Conservation (phyloP, 2,888 invertebrate species). For the Seira sanloemensis region DNA sequence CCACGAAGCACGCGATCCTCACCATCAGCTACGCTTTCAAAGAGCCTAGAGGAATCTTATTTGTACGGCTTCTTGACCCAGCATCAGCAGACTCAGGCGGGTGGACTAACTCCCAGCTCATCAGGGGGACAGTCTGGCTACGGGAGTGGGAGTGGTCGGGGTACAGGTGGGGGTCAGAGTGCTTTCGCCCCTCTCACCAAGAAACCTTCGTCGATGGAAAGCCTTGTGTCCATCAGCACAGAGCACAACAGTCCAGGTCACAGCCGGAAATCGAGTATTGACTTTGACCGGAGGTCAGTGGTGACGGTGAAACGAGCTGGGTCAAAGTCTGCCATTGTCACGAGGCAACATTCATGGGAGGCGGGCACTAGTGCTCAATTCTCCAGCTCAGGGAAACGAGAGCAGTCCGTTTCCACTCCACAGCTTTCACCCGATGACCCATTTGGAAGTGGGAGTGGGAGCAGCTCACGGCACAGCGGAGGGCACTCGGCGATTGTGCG, state of each 20-base stretch:
- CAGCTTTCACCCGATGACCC: constrained; percentile 72
- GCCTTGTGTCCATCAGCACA: constrained; percentile 77
- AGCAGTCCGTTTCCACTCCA: constrained; percentile 69
- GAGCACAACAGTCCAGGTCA: constrained; percentile 75
- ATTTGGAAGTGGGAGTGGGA: constrained; percentile 67
- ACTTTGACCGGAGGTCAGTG: constrained; percentile 76
- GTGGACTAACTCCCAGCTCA: constrained; percentile 64
- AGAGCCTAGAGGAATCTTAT: constrained; percentile 71
- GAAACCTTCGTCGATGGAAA: constrained; percentile 79
- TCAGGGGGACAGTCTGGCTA: constrained; percentile 68
- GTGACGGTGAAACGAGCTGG: constrained; percentile 72
- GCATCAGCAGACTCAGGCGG: constrained; percentile 25
- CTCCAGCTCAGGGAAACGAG: constrained; percentile 57
- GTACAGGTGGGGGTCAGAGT: constrained; percentile 41
- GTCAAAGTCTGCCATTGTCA: constrained; percentile 67
- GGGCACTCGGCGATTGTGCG: constrained; percentile 44
- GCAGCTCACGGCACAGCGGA: constrained; percentile 59
- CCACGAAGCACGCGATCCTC: constrained; percentile 68
- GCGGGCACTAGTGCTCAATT: constrained; percentile 61
- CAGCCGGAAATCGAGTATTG: constrained; percentile 78
- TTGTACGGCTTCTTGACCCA: constrained; percentile 70
- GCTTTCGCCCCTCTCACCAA: constrained; percentile 61
- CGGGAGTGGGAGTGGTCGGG: constrained; percentile 43
- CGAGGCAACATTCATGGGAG: constrained; percentile 67
- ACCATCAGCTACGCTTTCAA: constrained; percentile 69